Evolutionary conservation across 2,888 invertebrate species (phyloP).

Genomic region (Thysanoteuthis rhombus): DNA sequence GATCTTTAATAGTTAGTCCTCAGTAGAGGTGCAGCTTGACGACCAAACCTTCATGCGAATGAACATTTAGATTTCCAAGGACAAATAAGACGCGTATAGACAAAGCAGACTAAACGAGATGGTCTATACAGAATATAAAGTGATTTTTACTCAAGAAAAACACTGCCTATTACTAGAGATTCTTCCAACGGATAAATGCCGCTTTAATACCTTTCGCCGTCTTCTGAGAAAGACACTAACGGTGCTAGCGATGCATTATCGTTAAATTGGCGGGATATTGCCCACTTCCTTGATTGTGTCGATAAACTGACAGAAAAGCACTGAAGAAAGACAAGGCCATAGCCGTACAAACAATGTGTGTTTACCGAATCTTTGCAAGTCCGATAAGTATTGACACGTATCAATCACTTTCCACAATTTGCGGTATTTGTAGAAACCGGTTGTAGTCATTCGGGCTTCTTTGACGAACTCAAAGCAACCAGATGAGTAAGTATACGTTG

Average conservation of each 20-base stretch:
- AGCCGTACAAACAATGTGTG: slow-evolving; percentile 12
- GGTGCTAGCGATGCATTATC: slow-evolving; percentile 12
- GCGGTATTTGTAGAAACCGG: neutral
- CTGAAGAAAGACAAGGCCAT: neutral
- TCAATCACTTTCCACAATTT: slow-evolving; percentile 12
- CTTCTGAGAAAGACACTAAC: neutral
- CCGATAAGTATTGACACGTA: slow-evolving; percentile 12
- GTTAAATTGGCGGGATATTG: neutral
- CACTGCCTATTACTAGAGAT: neutral
- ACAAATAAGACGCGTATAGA: neutral
- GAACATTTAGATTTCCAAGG: too few species aligned
- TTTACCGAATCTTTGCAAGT: neutral
- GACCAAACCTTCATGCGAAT: too few species aligned
- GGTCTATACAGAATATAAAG: neutral
- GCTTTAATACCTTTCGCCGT: neutral
- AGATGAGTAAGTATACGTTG: neutral
- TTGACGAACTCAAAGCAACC: neutral
- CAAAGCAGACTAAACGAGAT: neutral
- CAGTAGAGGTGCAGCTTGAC: too few species aligned
- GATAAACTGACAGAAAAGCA: slow-evolving; percentile 12
- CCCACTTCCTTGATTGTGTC: neutral
- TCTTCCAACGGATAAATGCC: neutral
- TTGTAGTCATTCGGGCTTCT: neutral
- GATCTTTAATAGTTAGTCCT: too few species aligned
- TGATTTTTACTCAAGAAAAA: neutral